Percentiles rank a stretch among this genome's conserved stretches.
Evolutionary conservation across 2,888 invertebrate species (phyloP).

Genomic region (Drosophila prolongata): DNA sequence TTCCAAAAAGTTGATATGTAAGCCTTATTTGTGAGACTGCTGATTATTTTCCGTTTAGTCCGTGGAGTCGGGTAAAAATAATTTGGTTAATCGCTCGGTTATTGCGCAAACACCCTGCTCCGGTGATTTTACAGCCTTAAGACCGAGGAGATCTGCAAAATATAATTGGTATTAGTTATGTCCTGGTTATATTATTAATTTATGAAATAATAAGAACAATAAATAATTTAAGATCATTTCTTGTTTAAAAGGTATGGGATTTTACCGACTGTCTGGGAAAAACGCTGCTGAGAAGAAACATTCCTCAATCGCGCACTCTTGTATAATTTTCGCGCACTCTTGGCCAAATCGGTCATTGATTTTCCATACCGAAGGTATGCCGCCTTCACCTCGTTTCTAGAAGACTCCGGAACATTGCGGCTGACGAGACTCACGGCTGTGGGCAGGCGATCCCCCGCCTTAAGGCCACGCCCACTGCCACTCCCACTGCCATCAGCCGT

Average conservation of each 20-base stretch:
- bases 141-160: neutral
- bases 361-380: neutral
- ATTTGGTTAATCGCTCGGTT: neutral
- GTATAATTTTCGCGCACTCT: neutral
- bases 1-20: neutral
- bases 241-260: too few relatives aligned
- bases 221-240: too few relatives aligned
- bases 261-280: neutral
- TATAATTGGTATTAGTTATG: too few relatives aligned
- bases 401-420: neutral
- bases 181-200: too few relatives aligned
- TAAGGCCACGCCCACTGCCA: neutral
- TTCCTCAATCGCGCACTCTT: neutral
- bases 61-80: neutral
- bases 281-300: too few relatives aligned
- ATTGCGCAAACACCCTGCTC: neutral
- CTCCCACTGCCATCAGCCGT: too few relatives aligned
- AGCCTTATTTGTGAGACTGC: neutral
- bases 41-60: neutral
- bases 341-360: constrained; percentile 2
- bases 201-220: too few relatives aligned
- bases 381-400: neutral
- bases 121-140: neutral
- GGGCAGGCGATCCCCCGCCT: neutral
- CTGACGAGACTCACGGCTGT: neutral